phyloP scores from a whole-genome alignment of 2,113 vertebrate genomes.

The Chrysochloris asiatica region DNA sequence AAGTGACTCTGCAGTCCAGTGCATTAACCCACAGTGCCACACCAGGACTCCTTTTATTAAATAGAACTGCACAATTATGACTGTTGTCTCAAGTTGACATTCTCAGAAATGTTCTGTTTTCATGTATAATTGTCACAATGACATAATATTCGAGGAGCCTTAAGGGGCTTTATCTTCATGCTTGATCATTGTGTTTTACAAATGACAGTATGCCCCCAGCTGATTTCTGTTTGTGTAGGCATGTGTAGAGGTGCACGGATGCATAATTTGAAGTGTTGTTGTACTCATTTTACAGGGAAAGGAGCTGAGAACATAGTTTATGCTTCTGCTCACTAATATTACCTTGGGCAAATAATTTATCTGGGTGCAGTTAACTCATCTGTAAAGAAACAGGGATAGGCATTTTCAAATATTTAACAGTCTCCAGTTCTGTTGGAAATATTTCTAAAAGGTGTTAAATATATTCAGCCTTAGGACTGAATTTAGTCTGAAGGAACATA shows the following conservation, averaged over 20 bases:
- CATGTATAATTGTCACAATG: not conserved
- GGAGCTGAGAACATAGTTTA: not conserved
- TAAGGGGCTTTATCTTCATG: not conserved
- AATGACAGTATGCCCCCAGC: not conserved
- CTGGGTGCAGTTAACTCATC: not conserved
- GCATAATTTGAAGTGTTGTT: not conserved
- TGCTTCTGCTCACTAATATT: not conserved
- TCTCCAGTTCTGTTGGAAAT: not conserved
- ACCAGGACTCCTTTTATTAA: slow-evolving; percentile 38
- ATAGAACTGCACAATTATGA: not conserved
- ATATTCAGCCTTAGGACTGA: not conserved
- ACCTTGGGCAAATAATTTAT: not conserved
- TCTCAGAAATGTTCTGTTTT: not conserved
- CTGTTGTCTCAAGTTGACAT: not conserved
- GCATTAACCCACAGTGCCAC: too few relatives aligned
- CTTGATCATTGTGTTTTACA: slow-evolving; percentile 9
- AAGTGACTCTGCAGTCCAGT: too few relatives aligned
- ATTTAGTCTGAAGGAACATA: not conserved
- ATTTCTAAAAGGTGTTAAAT: too few relatives aligned
- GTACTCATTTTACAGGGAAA: not conserved
- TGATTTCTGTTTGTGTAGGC: not conserved
- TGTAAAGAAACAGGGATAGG: slow-evolving; percentile 23
- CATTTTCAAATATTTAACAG: slow-evolving; percentile 15
- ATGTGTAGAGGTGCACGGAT: not conserved
- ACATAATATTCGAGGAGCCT: not conserved